Base-by-base conservation (phyloP, 2,113 vertebrate species). In the Nerophis ophidion region DNA sequence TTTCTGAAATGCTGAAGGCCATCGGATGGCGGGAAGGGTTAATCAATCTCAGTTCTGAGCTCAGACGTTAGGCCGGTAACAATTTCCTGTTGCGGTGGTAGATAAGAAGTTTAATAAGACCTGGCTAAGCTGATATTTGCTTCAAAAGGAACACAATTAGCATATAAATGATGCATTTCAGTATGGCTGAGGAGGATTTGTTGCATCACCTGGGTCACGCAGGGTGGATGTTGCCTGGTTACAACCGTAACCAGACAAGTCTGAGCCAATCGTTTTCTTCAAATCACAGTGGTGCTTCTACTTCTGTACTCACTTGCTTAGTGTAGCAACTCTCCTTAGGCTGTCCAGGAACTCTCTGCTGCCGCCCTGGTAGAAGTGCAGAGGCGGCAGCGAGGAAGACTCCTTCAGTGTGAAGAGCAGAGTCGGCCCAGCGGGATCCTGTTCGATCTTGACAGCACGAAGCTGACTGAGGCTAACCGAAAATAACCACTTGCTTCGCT, bases 291-390 rank as follows among this genome's bases (percentile, higher is more conserved):
- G 38, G 3, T n/a, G 47, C 6, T 16, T 44, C 12, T 1, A 6
- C 26, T 14, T 7, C 40, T 61, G 74, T 87, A 94, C 95, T 95
- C 89, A 98, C 95, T 94, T 90, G 79, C 75, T 92, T 57, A 98
- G 89, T 56, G 86, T 83, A 71, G 94, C 85, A 4, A 91, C 92
- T 79, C 92, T 95, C 86, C 91, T 86, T 77, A 98, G 91, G 80
- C 81, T 89, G 71, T 95, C 92, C 84, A 98, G 89, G 71, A 99
- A 91, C 44, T 84, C 75, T 49, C 77, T 86, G 88, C 92, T 94
- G 68, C 95, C 95, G 56, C 96, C 96, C 61, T 90, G 95, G 87
- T 99, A 95, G 82, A 99, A 98, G 77, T 97, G 94, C 68, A 99
- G 91, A 62, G 93, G 82, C 47, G 97, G 94, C 59, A 94, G 87